Evolutionary conservation across 2,113 vertebrate species (phyloP), one percentile per base, ranked within the genome.

Genomic region (Tachysurus fulvidraco): DNA sequence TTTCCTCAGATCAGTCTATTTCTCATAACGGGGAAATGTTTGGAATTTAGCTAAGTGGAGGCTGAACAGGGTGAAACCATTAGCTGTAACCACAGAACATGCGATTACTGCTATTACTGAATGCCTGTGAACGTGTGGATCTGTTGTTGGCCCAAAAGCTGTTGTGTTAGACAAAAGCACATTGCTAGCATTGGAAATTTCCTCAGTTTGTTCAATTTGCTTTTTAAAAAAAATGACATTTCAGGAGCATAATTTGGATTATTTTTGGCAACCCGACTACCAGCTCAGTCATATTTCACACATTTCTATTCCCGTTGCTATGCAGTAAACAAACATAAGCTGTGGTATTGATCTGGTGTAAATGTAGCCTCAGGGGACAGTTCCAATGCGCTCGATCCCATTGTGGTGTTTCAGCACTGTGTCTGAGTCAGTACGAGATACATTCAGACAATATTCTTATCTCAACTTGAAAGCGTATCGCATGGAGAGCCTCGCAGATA

Each of bases 11-110:
- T 85, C 83, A 88, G 83, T 57, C 67, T 46, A 59, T 85, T 62
- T 73, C 64, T 85, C 73, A 55, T 87, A 83, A 55, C 65, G 12
- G 83, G 46, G 46, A 77, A 76, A 65, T 52, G 81, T 86, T 88
- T 57, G 76, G 76, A 80, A 60, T 84, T 77, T 44, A 82, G 57
- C 69, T 76, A 76, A 67, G 13, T 54, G 65, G 50, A 88, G 69
- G 23, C 81, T 77, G 67, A 77, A 44, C 69, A 50, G 36, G 50
- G 85, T 30, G 84, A 54, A 76, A 28, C 60, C 30, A 30, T 90
- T 92, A 88, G 90, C 91, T 89, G 73, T 93, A 93, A 93, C 92
- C 93, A 92, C 92, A 94, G 91, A 92, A 89, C 91, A 90, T 92
- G 90, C 91, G 50, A 54, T 54, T 54, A 78, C 25, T 78, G 28